Base-by-base conservation (phyloP, 2,888 invertebrate genomes). In the Drosophila prolongata region DNA sequence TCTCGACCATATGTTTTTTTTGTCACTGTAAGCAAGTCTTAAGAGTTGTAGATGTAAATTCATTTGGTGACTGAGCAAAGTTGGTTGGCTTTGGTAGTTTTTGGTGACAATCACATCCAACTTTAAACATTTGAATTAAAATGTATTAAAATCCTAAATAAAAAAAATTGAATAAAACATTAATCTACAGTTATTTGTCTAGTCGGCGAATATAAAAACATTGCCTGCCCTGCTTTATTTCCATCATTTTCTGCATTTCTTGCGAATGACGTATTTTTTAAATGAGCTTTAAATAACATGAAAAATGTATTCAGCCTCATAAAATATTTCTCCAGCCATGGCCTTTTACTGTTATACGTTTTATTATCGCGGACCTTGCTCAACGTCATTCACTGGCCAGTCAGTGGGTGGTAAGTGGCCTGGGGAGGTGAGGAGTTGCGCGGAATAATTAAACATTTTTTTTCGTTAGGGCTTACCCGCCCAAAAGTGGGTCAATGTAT, bases 281-380 rank as follows among this genome's bases (percentile, higher is more conserved):
- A 81, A 81, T 85, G 75, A 77, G 81, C 77, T 81, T 84, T 81
- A 81, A 85, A 75, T 76, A 84, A 80, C 69, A 75, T 77, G 58
- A 66, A 79, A 72, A 75, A 79, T 85, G 46, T 71, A 77, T 71
- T 42, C 53, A 40, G 53, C 35, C 34, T 58, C 56, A 76, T 76
- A 76, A 69, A 75, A 70, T 64, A 75, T 75, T 75, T 74, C 46
- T 37, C 42, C 30, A 54, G 37, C 44, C 47, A 37, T 54, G 46
- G 50, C 53, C 47, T 34, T 67, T 74, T 44, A n/a, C 53, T 46
- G 40, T 35, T 55, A 46, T 46, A 50, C 35, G 50, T 59, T 71
- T 79, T 59, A 24, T 46, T 43, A 49, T 49, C 57, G 49, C 34
- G 16, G 38, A 50, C 53, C 64, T 54, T 37, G 49, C 56, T 57